Percentiles rank a stretch among this genome's conserved stretches.
Conservation (phyloP, 1,140 invertebrate genomes). For the Thaumetopoea pityocampa region DNA sequence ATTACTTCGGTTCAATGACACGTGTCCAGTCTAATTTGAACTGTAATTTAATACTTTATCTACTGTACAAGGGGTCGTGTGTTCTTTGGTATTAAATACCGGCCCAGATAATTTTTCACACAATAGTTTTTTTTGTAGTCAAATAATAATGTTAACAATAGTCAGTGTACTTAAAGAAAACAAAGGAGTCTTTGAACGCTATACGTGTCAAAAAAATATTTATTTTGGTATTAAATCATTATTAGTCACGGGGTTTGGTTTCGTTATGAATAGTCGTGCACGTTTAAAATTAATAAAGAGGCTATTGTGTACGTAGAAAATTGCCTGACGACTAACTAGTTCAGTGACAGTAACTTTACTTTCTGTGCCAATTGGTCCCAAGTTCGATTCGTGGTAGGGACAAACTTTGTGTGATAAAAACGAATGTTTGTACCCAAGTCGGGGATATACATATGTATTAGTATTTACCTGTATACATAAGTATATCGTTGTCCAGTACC, state of each 20-base stretch:
- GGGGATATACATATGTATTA: no score
- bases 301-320: no score
- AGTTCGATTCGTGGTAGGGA: no score
- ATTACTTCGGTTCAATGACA: conserved; percentile 37
- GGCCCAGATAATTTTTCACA: conserved; percentile 9
- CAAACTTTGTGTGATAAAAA: no score
- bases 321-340: no score
- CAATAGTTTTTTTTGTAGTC: conserved; percentile 4
- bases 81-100: conserved; percentile 4
- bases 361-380: no score
- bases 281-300: conserved; percentile 1
- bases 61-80: not conserved
- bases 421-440: no score
- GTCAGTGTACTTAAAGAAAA: no score
- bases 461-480: no score
- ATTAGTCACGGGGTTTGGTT: not conserved
- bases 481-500: no score
- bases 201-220: conserved; percentile 15
- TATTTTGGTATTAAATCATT: conserved; percentile 10
- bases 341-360: no score
- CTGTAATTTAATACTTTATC: not conserved
- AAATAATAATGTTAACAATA: conserved; percentile 12
- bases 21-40: conserved; percentile 8
- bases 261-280: not conserved
- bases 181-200: no score